Evolutionary conservation across 2,113 vertebrate species (phyloP).

Genomic region (Mystacornis crossleyi): DNA sequence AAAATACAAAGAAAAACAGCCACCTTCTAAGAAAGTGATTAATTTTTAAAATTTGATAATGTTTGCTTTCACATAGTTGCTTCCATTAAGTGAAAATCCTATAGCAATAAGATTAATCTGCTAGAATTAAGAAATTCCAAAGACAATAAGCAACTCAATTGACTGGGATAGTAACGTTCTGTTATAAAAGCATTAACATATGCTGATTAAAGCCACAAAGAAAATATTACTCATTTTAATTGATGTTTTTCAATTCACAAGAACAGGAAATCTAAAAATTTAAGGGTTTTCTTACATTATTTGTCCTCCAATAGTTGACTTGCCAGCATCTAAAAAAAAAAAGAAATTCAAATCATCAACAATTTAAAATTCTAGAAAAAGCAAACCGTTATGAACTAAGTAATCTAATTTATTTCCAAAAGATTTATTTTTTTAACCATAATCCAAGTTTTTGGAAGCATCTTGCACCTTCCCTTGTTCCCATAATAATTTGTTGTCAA

Average conservation of each 20-base stretch:
- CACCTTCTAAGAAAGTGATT: not conserved
- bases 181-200: not conserved
- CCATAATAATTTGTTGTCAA: not conserved
- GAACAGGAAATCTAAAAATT: not conserved
- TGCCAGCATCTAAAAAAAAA: constrained; percentile 88
- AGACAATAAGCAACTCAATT: not conserved
- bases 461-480: not conserved
- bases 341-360: not conserved
- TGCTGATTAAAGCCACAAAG: not conserved
- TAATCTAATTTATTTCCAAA: not conserved
- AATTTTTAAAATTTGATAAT: not conserved
- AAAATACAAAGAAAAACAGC: not conserved
- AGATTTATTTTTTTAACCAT: not conserved
- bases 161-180: not conserved
- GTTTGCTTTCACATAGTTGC: not conserved
- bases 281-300: constrained; percentile 89
- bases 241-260: not conserved
- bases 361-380: not conserved
- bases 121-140: not conserved
- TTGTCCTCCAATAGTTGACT: constrained; percentile 98
- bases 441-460: not conserved
- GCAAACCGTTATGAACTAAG: not conserved
- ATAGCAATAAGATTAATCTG: not conserved
- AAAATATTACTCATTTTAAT: not conserved
- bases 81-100: not conserved